Evolutionary conservation across 1,140 invertebrate species (phyloP), one percentile per base, ranked within the genome.

Genomic region (Hyles euphorbiae): DNA sequence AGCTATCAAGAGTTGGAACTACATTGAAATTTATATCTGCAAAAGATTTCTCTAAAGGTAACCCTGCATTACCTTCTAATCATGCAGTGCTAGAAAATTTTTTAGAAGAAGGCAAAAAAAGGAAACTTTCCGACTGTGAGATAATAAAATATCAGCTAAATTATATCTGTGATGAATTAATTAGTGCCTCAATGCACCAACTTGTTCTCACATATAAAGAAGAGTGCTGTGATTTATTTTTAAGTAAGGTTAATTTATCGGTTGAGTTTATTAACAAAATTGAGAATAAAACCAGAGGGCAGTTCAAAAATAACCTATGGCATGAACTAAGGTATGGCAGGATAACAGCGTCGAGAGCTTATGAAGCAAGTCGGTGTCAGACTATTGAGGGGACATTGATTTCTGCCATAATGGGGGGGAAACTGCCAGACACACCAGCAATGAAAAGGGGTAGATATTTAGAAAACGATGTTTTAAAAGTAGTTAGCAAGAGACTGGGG

Each of bases 1-100:
- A 67, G 9, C 57, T 73, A 3, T 65, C 74, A 6, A 60, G 56
- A 46, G 65, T 77, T 55, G 67, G 68, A 0, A 74, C 54, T 50
- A 72, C 55, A 12, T 8, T 75, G 9, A 76, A 72, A 67, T 65
- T 54, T 48, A 60, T 76, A 34, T 63, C 52, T 45, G 48, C 59
- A 7, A 70, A 70, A n/a, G 52, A 72, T 1, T 57, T 70, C n/a
- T 60, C 56, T 52, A 67, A 70, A 2, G 40, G 65, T 11, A 63
- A 11, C 2, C 52, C 60, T 43, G 59, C 34, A 8, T 58, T 65
- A 22, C 59, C 34, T 83, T 53, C 45, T 77, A 54, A 51, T 53
- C 5, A 34, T 60, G 65, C 49, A 87, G 46, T 64, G 9, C 12
- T 56, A 9, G 12, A 9, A 54, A 56, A 40, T 10, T 59, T 61